Evolutionary conservation across 2,113 vertebrate genomes (phyloP).

Genomic region (Ahaetulla prasina): DNA sequence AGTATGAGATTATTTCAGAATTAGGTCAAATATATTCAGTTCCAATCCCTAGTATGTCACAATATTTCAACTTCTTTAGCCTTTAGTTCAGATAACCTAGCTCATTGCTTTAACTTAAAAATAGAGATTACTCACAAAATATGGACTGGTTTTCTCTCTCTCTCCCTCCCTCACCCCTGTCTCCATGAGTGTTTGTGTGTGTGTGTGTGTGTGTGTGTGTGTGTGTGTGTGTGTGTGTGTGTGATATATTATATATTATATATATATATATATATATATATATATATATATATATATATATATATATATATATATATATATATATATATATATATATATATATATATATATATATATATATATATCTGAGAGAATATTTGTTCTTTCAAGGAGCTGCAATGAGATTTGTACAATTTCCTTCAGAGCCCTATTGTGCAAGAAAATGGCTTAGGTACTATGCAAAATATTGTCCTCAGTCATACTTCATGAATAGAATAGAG

Average conservation of each 20-base stretch:
- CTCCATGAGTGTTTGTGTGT: too few relatives aligned
- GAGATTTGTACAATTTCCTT: neutral
- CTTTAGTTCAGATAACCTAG: neutral
- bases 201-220: too few relatives aligned
- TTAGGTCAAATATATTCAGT: neutral
- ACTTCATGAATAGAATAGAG: too few relatives aligned
- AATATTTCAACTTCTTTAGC: neutral
- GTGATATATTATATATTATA: too few relatives aligned
- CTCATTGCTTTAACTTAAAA: neutral
- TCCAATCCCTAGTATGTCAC: neutral
- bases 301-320: too few relatives aligned
- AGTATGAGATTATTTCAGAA: neutral
- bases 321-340: too few relatives aligned
- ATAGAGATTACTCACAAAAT: neutral
- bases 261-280: too few relatives aligned
- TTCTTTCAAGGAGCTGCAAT: too few relatives aligned
- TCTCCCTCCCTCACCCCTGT: too few relatives aligned
- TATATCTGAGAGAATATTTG: neutral
- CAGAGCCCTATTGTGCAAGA: neutral
- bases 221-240: too few relatives aligned
- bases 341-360: too few relatives aligned
- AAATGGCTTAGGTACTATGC: slow-evolving; percentile 1
- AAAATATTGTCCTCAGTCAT: slow-evolving; percentile 14
- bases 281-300: too few relatives aligned
- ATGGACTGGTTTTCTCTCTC: neutral